Base-by-base conservation (phyloP, 2,888 invertebrate genomes). In the Eupithecia exiguata region DNA sequence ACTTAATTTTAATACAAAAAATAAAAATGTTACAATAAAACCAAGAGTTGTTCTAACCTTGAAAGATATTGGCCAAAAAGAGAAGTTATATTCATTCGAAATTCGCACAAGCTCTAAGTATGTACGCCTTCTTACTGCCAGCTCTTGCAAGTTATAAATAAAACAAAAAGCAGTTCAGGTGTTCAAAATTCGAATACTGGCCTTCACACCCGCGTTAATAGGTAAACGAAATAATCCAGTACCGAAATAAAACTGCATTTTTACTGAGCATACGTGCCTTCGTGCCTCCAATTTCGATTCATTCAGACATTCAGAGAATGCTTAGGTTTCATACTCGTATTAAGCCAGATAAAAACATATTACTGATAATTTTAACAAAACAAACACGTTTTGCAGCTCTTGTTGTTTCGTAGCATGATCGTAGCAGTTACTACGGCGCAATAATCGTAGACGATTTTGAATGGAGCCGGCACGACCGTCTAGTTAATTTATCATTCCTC, bases 161-260 rank as follows among this genome's bases (percentile, higher is more conserved):
- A 67, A 73, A 77, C 68, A 73, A 61, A 77, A 74, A 68, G 58
- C 67, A 49, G 71, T 62, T 25, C n/a, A 21, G 16, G 6, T 3
- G 66, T 21, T 66, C 40, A 16, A 40, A 66, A 25, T 65, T 66
- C 66, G 40, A 66, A 65, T 9, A 38, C 66, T 75, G 77, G 72
- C 77, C 77, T 79, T 80, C 74, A 49, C 72, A 72, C 75, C 71
- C 72, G 73, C 79, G 73, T 73, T 75, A 74, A 74, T 80, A n/a
- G n/a, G n/a, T n/a, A 78, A 80, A 83, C 80, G 73, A 74, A 83
- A 80, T 82, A 80, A 83, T 81, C 76, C 79, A 70, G 68, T 71
- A 35, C 72, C 69, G 74, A 76, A 77, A 78, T 80, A 76, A 81
- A 81, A 80, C 78, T 74, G 83, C 83, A 84, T 82, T 83, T 84